Conservation (phyloP, 2,113 vertebrate species). For the Heterochromis multidens region DNA sequence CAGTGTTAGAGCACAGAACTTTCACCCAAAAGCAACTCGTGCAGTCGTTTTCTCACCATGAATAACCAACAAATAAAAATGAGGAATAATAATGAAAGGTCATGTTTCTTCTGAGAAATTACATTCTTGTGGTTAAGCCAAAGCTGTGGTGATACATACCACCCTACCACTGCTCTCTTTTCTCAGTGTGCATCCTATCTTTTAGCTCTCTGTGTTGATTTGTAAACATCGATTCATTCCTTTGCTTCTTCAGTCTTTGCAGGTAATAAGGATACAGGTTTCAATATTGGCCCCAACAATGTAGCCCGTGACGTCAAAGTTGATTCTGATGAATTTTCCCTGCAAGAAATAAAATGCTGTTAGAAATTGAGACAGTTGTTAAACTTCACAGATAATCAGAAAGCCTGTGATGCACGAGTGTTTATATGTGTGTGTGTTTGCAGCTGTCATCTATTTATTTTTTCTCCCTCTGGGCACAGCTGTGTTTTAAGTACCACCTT, state of each 20-base stretch:
- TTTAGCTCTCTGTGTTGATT: background rate
- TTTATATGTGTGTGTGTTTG: background rate
- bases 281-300: slow-evolving; percentile 99
- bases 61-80: slow-evolving; percentile 2
- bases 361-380: background rate
- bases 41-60: background rate
- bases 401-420: background rate
- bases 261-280: slow-evolving; percentile 91
- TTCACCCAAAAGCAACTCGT: background rate
- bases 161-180: background rate
- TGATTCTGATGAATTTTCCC: slow-evolving; percentile 98
- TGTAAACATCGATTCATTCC: background rate
- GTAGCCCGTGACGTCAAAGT: slow-evolving; percentile 98
- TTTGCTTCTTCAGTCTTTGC: background rate
- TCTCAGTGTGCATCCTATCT: background rate
- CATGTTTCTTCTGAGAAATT: background rate
- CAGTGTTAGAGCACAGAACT: background rate
- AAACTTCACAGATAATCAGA: background rate
- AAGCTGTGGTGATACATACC: background rate
- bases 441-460: background rate
- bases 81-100: background rate
- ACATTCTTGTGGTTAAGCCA: slow-evolving; percentile 10
- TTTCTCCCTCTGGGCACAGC: background rate
- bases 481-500: background rate
- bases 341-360: slow-evolving; percentile 59